Evolutionary conservation across 1,140 invertebrate genomes (phyloP).

Genomic region (Popillia japonica): DNA sequence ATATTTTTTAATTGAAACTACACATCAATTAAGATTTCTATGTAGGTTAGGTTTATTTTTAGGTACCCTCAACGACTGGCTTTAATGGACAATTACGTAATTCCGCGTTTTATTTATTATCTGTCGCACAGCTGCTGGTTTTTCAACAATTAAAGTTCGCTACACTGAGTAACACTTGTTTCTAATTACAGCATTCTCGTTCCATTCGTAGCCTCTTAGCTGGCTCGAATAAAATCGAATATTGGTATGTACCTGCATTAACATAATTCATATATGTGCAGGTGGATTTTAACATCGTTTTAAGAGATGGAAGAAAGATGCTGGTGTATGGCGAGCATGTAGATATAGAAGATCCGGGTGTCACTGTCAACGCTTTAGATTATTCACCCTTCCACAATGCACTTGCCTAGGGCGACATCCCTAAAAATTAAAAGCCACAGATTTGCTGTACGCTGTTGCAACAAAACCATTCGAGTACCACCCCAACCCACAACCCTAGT

Average conservation of each 20-base stretch:
- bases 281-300: no score
- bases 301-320: no score
- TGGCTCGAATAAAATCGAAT: no score
- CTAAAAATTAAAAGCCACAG: constrained; percentile 61
- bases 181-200: constrained; percentile 53
- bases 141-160: constrained; percentile 59
- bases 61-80: constrained; percentile 18
- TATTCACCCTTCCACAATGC: constrained; percentile 57
- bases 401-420: constrained; percentile 56
- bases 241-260: no score
- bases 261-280: no score
- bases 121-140: constrained; percentile 58
- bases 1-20: constrained; percentile 18
- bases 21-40: constrained; percentile 3
- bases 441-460: constrained; percentile 58
- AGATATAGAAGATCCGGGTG: constrained; percentile 27
- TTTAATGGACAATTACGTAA: constrained; percentile 54
- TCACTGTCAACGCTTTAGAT: constrained; percentile 48
- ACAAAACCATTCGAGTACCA: constrained; percentile 51
- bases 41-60: constrained; percentile 34
- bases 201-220: no score
- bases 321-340: no score
- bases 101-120: constrained; percentile 57
- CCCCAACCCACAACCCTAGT: constrained; percentile 39
- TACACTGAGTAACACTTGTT: constrained; percentile 57